phyloP scores from a whole-genome alignment of 2,888 invertebrate genomes.

The Quadriops clusia region DNA sequence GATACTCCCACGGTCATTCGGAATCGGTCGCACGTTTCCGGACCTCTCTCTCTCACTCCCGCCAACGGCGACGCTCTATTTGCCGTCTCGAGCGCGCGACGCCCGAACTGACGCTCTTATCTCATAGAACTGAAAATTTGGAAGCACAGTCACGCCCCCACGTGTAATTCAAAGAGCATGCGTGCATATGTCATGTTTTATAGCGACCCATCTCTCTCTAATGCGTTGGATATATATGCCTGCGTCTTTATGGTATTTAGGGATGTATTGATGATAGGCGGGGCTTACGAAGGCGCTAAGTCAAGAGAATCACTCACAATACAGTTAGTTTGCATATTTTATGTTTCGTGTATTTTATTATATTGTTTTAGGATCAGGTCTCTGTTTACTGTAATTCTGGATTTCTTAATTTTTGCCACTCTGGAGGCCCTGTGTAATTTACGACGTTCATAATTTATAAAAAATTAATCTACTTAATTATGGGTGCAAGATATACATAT shows the following conservation, averaged over 20 bases:
- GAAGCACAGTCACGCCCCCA: constrained; percentile 27
- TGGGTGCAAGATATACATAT: too few species aligned
- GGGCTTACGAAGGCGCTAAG: constrained; percentile 34
- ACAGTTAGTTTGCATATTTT: constrained; percentile 21
- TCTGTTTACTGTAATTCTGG: constrained; percentile 24
- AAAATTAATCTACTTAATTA: too few species aligned
- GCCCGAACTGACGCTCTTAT: constrained; percentile 19
- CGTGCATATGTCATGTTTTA: constrained; percentile 27
- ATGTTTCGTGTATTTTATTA: constrained; percentile 18
- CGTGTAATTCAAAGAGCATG: constrained; percentile 29
- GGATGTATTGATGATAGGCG: constrained; percentile 31
- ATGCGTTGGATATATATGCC: constrained; percentile 12
- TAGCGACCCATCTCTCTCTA: constrained; percentile 20
- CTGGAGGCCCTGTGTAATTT: neutral
- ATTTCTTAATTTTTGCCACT: constrained; percentile 23
- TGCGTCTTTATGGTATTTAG: constrained; percentile 16
- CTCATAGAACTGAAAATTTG: constrained; percentile 23
- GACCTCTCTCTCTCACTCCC: constrained; percentile 20
- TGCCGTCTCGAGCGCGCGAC: constrained; percentile 16
- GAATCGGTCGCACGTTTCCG: constrained; percentile 21
- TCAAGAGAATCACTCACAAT: constrained; percentile 32
- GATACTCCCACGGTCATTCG: constrained; percentile 16
- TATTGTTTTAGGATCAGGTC: constrained; percentile 32
- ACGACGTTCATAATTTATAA: too few species aligned
- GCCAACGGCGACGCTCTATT: constrained; percentile 30